Base-by-base conservation (phyloP, 2,113 vertebrate species). In the Notiomystis cincta region DNA sequence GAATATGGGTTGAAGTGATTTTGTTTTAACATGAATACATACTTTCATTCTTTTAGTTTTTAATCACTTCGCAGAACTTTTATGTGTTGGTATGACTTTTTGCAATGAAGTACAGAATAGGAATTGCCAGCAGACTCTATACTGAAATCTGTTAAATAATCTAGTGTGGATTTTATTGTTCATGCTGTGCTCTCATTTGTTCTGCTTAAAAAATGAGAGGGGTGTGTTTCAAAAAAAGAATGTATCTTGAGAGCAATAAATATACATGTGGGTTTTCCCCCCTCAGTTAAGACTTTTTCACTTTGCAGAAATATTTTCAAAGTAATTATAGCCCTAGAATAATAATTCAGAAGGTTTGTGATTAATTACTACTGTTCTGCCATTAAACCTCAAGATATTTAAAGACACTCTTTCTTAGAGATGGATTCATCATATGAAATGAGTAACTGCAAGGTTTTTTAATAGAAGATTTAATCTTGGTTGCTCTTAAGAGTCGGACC, bases 371-470 rank as follows among this genome's bases (percentile, higher is more conserved):
- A 4, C 65, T 69, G 50, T 72, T 27, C 38, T 62, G 14, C 25
- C 21, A 54, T 87, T 95, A 90, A 92, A 75, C 60, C 30, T 93
- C 37, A 87, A 94, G 69, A 31, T 90, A 76, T 69, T 93, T 96
- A 65, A 92, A 87, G 31, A 7, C 28, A 62, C 15, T 67, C 30
- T 67, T 72, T 86, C 65, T 62, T 61, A 16, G 8, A n/a, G 40
- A 23, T 86, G 23, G 11, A 54, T 61, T 81, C 31, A 56, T 79
- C 23, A 13, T 35, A 45, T 18, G 40, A 89, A 92, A 86, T 54
- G 4, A 87, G 12, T 42, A 56, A 54, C 35, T 56, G 37, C 6
- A 6, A 37, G 15, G 18, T 9, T 35, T 76, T 80, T 48, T 65
- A 85, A 73, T 51, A 40, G 57, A 64, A 86, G 45, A 60, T 82